Conservation (phyloP, 2,888 invertebrate genomes). For the Neocrepidodera transversa region DNA sequence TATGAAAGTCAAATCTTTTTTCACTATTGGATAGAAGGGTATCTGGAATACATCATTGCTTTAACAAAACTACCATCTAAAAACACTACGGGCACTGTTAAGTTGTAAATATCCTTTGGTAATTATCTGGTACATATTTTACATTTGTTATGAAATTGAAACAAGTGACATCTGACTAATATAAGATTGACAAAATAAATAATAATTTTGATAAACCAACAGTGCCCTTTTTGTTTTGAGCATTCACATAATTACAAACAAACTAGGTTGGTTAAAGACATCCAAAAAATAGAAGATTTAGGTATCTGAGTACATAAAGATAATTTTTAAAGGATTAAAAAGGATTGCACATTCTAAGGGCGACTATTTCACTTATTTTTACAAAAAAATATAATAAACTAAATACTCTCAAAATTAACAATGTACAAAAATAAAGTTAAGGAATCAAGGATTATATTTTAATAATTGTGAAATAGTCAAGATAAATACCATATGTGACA, state of each 20-base stretch:
- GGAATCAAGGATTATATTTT: no score
- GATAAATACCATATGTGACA: slow-evolving; percentile 1
- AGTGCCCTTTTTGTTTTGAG: neutral
- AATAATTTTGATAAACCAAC: neutral
- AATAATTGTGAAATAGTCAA: slow-evolving; percentile 13
- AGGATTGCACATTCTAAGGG: neutral
- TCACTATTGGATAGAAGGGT: slow-evolving; percentile 90
- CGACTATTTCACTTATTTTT: slow-evolving; percentile 7
- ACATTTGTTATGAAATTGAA: no score
- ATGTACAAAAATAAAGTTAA: no score
- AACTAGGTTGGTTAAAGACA: neutral
- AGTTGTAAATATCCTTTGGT: neutral
- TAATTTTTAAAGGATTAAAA: neutral
- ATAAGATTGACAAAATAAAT: no score
- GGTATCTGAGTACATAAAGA: slow-evolving; percentile 1
- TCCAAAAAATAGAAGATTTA: neutral
- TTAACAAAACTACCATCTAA: neutral
- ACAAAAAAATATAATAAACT: neutral
- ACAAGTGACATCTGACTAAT: no score
- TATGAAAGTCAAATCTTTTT: slow-evolving; percentile 97
- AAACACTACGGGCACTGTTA: neutral
- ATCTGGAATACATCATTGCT: slow-evolving; percentile 61
- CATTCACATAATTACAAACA: slow-evolving; percentile 5
- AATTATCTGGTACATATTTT: neutral
- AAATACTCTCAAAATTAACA: no score